Conservation (phyloP, 2,797 vertebrate species). For the Pseudochaenichthys georgianus region DNA sequence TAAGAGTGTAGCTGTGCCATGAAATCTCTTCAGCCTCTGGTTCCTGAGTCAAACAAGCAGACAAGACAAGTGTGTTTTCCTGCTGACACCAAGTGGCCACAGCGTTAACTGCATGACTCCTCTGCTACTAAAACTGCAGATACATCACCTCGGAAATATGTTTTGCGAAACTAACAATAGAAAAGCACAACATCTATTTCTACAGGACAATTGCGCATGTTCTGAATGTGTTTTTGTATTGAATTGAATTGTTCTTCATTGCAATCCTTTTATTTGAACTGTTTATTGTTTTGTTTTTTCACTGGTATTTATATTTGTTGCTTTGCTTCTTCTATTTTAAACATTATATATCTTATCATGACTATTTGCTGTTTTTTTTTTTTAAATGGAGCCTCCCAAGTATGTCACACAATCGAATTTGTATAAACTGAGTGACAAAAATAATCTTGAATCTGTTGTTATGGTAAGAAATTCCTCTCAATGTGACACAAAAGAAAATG, state of each 20-base stretch:
- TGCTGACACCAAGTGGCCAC: constrained; percentile 78
- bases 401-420: too few species aligned
- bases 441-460: background rate
- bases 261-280: too few species aligned
- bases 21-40: constrained; percentile 29
- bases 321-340: too few species aligned
- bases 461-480: background rate
- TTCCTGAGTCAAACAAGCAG: constrained; percentile 26
- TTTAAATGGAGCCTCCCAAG: too few species aligned
- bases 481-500: background rate
- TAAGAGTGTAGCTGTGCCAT: constrained; percentile 3
- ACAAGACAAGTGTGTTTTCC: constrained; percentile 53
- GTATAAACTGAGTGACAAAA: too few species aligned
- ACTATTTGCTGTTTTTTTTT: too few species aligned
- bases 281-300: too few species aligned
- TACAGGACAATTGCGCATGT: background rate
- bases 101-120: constrained; percentile 58
- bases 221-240: background rate
- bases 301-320: too few species aligned
- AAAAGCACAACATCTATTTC: too few species aligned
- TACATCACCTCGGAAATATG: background rate
- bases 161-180: background rate
- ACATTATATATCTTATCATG: too few species aligned
- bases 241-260: too few species aligned
- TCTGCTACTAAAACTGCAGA: background rate